These are phyloP conservation scores for Archips xylosteana DNA, from an alignment of 2,888 invertebrate genomes.

Conservation along the genomic window DNA sequence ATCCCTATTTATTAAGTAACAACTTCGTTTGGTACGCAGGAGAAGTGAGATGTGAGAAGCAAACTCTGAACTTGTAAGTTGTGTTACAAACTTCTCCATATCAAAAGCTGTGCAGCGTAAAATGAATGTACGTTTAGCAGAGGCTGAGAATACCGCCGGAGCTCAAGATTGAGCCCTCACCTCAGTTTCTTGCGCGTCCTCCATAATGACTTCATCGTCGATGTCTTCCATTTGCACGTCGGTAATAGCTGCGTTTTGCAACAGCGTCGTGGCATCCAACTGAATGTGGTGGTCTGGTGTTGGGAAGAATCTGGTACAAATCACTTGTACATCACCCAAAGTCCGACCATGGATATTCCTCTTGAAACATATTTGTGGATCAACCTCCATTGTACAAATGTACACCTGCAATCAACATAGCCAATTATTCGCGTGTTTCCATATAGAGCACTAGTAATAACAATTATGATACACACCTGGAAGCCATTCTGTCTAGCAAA, in stretches of 20 bases:
- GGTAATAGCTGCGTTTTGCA: slow-evolving; percentile 93
- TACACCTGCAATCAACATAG: slow-evolving; percentile 89
- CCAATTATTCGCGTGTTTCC: slow-evolving; percentile 13
- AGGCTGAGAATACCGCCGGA: slow-evolving; percentile 25
- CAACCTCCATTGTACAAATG: slow-evolving; percentile 94
- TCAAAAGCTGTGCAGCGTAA: neutral
- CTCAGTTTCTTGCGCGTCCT: slow-evolving; percentile 76
- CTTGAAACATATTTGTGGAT: slow-evolving; percentile 90
- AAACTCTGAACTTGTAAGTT: neutral
- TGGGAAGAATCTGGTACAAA: slow-evolving; percentile 89
- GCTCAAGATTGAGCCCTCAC: slow-evolving; percentile 63
- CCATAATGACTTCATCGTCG: slow-evolving; percentile 75
- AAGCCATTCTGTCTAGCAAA: slow-evolving; percentile 94
- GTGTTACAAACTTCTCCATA: neutral
- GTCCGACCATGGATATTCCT: slow-evolving; percentile 94
- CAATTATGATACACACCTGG: slow-evolving; percentile 85
- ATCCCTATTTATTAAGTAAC: neutral
- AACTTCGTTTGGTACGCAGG: neutral
- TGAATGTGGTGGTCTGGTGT: slow-evolving; percentile 93
- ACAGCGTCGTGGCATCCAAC: slow-evolving; percentile 92
- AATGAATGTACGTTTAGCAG: neutral
- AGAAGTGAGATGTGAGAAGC: neutral
- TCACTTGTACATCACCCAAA: slow-evolving; percentile 91
- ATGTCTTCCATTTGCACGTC: slow-evolving; percentile 95
- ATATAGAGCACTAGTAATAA: slow-evolving; percentile 11